These are phyloP conservation scores for Panzeria rudis DNA, from an alignment of 2,888 invertebrate species.

Conservation along the genomic window DNA sequence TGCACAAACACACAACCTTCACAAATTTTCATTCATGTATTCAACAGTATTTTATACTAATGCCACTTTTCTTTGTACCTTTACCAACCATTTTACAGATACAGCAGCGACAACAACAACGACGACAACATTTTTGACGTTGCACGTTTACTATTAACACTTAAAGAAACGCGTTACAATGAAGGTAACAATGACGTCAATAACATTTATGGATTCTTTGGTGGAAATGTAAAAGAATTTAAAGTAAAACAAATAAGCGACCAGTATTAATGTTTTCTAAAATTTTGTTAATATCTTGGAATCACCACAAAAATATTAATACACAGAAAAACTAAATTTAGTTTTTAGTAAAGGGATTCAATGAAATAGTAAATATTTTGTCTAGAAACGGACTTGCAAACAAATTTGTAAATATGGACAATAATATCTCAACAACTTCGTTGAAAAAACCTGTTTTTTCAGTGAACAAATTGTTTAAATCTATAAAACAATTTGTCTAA, in stretches of 20 bases:
- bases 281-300: not conserved
- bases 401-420: no score
- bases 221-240: conserved; percentile 12
- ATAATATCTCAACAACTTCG: no score
- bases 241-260: not conserved
- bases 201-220: conserved; percentile 40
- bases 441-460: no score
- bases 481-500: no score
- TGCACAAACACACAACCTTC: conserved; percentile 42
- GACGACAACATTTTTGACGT: conserved; percentile 50
- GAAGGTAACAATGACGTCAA: conserved; percentile 45
- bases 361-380: no score
- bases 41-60: conserved; percentile 24
- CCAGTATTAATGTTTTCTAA: no score
- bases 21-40: conserved; percentile 56
- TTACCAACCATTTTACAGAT: conserved; percentile 26
- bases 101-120: conserved; percentile 22
- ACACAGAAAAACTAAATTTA: no score
- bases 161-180: conserved; percentile 49
- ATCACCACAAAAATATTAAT: no score
- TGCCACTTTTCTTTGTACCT: conserved; percentile 28
- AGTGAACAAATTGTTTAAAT: no score
- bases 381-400: no score
- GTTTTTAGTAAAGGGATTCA: no score
- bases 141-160: conserved; percentile 70